Percentiles rank a stretch among this genome's conserved stretches.
Conservation (phyloP, 2,888 invertebrate species). For the Phalera bucephala region DNA sequence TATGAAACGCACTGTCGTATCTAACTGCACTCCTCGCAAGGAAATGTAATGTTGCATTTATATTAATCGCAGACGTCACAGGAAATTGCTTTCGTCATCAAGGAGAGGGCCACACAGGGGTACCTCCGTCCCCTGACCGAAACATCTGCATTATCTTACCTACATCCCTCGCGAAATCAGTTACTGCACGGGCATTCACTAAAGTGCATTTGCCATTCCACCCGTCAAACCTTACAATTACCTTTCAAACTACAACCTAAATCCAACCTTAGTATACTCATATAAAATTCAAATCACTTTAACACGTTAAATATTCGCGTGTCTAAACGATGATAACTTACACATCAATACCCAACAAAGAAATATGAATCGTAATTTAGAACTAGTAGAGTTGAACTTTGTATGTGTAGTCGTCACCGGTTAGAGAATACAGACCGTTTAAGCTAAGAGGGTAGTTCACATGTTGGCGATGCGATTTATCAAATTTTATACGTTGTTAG, state of each 20-base stretch:
- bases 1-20: too few relatives aligned
- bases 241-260: conserved; percentile 29
- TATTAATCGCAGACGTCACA: conserved; percentile 72
- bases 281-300: conserved; percentile 29
- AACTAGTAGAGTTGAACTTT: conserved; percentile 32
- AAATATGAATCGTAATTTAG: conserved; percentile 26
- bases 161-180: conserved; percentile 68
- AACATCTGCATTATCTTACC: conserved; percentile 81
- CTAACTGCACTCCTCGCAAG: conserved; percentile 4
- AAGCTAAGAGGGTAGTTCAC: conserved; percentile 81
- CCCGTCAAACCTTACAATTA: conserved; percentile 69
- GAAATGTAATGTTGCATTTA: conserved; percentile 54
- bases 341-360: conserved; percentile 21
- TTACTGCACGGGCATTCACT: conserved; percentile 71
- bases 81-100: conserved; percentile 74
- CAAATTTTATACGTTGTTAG: conserved; percentile 77
- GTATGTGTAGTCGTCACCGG: conserved; percentile 15
- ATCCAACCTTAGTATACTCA: conserved; percentile 23
- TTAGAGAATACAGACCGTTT: conserved; percentile 61
- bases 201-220: conserved; percentile 76
- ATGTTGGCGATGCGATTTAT: conserved; percentile 80
- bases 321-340: conserved; percentile 67
- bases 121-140: conserved; percentile 45
- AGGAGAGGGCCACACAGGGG: conserved; percentile 46
- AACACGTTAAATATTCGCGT: conserved; percentile 33